Base-by-base conservation (phyloP, 1,140 invertebrate genomes). In the Ditylenchus dipsaci region DNA sequence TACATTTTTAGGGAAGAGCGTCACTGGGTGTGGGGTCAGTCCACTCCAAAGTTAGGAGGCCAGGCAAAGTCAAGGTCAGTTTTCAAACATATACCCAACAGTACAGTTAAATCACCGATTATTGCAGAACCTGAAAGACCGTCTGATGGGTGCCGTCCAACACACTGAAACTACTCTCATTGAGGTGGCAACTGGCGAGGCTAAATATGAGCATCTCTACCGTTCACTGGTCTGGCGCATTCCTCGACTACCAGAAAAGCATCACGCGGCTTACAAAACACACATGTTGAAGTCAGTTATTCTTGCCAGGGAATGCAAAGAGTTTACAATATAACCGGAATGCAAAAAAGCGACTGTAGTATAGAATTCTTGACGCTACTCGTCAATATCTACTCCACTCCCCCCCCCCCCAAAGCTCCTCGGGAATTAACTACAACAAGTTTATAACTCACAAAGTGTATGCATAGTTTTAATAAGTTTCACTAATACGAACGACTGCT, bases 181-280 rank as follows among this genome's bases (percentile, higher is more conserved):
- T 84, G 95, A 98, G 84, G 69, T 71, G 13, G 62, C 47, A 15
- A 67, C 77, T 0, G 95, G 96, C 0, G 91, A 93, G 83, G 96
- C 96, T 15, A 98, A 99, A 86, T 99, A 99, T 84, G 96, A 99
- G 84, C 93, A 98, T 86, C 91, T 97, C 76, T 94, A 96, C 85
- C 88, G 90, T 59, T 89, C 94, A 63, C 93, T 99, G 68, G 95
- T 98, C 1, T 99, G 96, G 96, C 88, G 96, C 76, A 96, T 97
- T 87, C 89, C 92, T 13, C 57, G 76, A 56, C 65, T 82, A 1
- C 80, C 80, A 1, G 80, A 82, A 56, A 79, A 83, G 64, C 72
- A 81, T 68, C 78, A 78, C 45, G 77, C 67, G 1, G 80, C 81
- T 13, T 83, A 82, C 68, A 83, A 83, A 59, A 68, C 59, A n/a